Evolutionary conservation across 2,888 invertebrate genomes (phyloP), one percentile per base, ranked within the genome.

Genomic region (Encarsia formosa): DNA sequence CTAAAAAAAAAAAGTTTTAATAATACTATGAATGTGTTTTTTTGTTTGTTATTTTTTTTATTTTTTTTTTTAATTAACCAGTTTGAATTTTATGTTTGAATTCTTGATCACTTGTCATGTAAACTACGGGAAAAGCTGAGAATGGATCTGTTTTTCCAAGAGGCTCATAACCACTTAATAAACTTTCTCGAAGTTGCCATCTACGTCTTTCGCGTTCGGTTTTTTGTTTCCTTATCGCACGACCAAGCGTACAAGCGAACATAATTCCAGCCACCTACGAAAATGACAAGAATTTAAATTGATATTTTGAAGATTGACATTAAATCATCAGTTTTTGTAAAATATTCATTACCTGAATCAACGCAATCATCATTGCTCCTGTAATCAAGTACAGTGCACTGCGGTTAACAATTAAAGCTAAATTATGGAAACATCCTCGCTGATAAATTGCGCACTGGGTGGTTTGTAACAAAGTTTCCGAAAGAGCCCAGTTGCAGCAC

Each of bases 161-260:
- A 15, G 71, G 70, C 32, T 70, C 65, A 45, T 75, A 73, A 41
- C 70, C 70, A 58, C 78, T 80, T 55, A 81, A 76, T 61, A 81
- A 76, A 31, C 78, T 78, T 59, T 83, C 81, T 58, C 82, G 78
- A 54, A 83, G 77, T 71, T 88, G 85, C 82, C 85, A 86, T 45
- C 82, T 81, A 45, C 85, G 80, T 50, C 84, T 81, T 65, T 85
- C 85, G 32, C 84, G 81, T 62, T 86, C 83, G 0, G 83, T 82
- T 71, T 89, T 89, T 54, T 88, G 83, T 57, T 82, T 81, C 54
- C 88, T 85, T 67, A 96, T 87, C 3, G 91, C 86, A 68, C 87
- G 85, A 52, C 91, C 93, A 72, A 96, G 77, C 76, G 91, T 88
- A 73, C 90, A 88, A 2, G 95, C 90, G 69, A 94, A 91, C 57